Evolutionary conservation across 2,113 vertebrate species (phyloP).

Genomic region (Rhynchopsitta pachyrhyncha): DNA sequence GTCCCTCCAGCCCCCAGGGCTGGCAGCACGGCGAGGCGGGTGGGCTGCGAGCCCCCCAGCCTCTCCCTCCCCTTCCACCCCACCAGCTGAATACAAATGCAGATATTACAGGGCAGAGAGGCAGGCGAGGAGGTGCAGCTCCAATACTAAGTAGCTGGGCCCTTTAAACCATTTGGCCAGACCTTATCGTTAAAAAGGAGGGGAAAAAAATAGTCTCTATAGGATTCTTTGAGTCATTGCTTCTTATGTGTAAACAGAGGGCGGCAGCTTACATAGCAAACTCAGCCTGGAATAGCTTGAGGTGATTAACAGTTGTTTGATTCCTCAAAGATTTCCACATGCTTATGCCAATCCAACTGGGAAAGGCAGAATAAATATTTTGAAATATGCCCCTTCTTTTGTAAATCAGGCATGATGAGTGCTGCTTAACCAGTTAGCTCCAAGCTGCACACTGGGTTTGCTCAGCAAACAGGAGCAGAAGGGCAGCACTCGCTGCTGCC

Average conservation of each 20-base stretch:
- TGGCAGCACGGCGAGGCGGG: background rate
- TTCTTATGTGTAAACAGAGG: conserved; percentile 67
- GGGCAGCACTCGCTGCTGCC: background rate
- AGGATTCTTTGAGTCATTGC: conserved; percentile 66
- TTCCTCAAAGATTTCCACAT: conserved; percentile 71
- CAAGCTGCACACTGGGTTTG: background rate
- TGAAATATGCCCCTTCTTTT: conserved; percentile 73
- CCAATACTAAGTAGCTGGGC: conserved; percentile 60
- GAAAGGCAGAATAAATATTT: conserved; percentile 75
- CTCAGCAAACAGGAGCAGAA: conserved; percentile 32
- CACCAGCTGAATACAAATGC: conserved; percentile 51
- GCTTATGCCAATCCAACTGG: conserved; percentile 71
- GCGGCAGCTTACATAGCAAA: conserved; percentile 70
- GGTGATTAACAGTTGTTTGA: conserved; percentile 72
- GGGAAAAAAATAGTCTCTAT: conserved; percentile 9
- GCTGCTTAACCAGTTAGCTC: conserved; percentile 15
- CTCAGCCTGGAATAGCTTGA: conserved; percentile 68
- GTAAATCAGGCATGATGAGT: conserved; percentile 64
- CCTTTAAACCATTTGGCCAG: conserved; percentile 58
- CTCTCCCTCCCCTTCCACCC: background rate
- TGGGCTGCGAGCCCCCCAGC: background rate
- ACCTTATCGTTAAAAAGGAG: conserved; percentile 23
- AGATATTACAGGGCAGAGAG: conserved; percentile 16
- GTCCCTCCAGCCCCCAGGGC: background rate
- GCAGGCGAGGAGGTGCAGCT: conserved; percentile 34